Conservation (phyloP, 2,888 invertebrate species). For the Perdita meconis region DNA sequence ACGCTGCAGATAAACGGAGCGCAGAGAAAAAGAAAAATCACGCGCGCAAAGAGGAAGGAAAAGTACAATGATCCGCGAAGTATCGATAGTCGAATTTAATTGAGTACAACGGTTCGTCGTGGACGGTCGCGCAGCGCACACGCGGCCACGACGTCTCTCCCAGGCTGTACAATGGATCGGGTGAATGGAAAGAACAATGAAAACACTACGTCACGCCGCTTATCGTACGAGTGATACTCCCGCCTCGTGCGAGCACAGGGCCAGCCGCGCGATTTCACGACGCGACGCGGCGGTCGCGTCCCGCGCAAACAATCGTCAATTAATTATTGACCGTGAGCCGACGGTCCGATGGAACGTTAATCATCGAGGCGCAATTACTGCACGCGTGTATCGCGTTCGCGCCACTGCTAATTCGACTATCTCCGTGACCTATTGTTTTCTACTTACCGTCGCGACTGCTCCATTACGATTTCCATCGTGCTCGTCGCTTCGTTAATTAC, state of each 20-base stretch:
- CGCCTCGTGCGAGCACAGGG: slow-evolving; percentile 27
- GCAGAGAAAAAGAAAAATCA: neutral
- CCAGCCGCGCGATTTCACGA: slow-evolving; percentile 23
- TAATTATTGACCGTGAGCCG: slow-evolving; percentile 62
- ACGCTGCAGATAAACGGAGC: too few relatives aligned
- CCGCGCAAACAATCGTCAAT: slow-evolving; percentile 62
- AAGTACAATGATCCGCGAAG: neutral
- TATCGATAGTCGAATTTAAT: slow-evolving; percentile 17
- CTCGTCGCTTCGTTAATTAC: neutral
- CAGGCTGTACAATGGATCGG: slow-evolving; percentile 37
- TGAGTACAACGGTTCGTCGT: slow-evolving; percentile 6
- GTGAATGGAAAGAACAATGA: slow-evolving; percentile 71
- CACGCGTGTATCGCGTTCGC: slow-evolving; percentile 16
- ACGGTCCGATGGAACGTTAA: slow-evolving; percentile 33
- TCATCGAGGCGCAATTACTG: slow-evolving; percentile 55
- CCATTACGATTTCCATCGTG: neutral
- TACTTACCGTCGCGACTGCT: neutral
- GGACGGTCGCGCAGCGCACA: slow-evolving; percentile 19
- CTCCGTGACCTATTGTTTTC: slow-evolving; percentile 3
- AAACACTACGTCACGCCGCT: slow-evolving; percentile 62
- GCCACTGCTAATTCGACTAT: slow-evolving; percentile 16
- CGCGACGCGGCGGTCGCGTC: slow-evolving; percentile 21
- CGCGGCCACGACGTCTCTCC: slow-evolving; percentile 23
- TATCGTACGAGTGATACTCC: slow-evolving; percentile 64
- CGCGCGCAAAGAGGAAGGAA: too few relatives aligned